These are phyloP conservation scores for Phlogophora meticulosa DNA, from an alignment of 2,888 invertebrate genomes.

Conservation along the genomic window DNA sequence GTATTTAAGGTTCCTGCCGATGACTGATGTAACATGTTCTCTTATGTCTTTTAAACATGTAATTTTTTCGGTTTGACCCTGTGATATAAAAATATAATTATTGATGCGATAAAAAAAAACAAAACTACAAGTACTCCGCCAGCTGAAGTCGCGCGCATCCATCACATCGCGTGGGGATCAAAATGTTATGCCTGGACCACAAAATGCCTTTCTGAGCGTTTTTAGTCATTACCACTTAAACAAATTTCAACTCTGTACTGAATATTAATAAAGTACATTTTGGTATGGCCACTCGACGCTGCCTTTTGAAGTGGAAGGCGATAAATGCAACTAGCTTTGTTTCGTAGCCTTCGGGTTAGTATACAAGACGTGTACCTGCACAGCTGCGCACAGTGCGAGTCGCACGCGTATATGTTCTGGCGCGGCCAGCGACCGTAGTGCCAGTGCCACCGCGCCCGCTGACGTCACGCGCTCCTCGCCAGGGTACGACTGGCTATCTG, in stretches of 20 bases:
- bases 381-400: constrained; percentile 88
- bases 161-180: background rate
- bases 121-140: background rate
- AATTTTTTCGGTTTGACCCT: constrained; percentile 81
- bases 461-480: constrained; percentile 91
- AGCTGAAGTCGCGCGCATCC: background rate
- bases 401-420: constrained; percentile 89
- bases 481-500: constrained; percentile 94
- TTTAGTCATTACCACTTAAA: no score
- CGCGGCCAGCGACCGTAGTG: constrained; percentile 93
- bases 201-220: no score
- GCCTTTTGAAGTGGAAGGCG: no score
- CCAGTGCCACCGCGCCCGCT: constrained; percentile 93
- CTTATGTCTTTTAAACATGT: constrained; percentile 88
- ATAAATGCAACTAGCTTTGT: no score
- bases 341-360: background rate
- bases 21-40: constrained; percentile 87
- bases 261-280: no score
- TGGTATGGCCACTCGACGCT: no score
- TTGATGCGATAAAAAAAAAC: background rate
- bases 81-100: constrained; percentile 35
- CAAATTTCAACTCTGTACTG: no score
- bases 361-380: constrained; percentile 73
- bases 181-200: background rate
- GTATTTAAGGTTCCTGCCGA: constrained; percentile 88